These are phyloP conservation scores for Cepphus grylle DNA, from an alignment of 2,113 vertebrate genomes.

Conservation along the genomic window DNA sequence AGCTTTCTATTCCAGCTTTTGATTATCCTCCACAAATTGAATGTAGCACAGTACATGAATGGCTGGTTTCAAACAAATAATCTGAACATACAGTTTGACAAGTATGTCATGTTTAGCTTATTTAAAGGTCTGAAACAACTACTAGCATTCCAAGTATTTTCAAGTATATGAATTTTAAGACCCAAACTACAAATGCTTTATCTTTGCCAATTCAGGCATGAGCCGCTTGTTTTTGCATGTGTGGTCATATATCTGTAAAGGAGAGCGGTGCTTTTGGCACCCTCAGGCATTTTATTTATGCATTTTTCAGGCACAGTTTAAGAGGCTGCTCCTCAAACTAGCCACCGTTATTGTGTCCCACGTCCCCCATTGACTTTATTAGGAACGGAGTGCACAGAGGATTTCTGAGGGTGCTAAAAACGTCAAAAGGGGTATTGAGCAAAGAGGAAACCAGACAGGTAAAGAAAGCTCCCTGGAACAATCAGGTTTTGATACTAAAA, in stretches of 20 bases:
- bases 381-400: neutral
- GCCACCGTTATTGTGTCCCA: neutral
- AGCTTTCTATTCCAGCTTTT: conserved; percentile 11
- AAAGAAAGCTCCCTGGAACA: conserved; percentile 18
- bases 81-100: neutral
- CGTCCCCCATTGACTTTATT: neutral
- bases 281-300: neutral
- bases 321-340: neutral
- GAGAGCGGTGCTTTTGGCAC: neutral
- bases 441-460: neutral
- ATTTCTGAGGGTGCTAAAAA: conserved; percentile 36
- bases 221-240: neutral
- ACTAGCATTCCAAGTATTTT: neutral
- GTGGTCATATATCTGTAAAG: neutral
- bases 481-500: neutral
- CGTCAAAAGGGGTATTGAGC: neutral
- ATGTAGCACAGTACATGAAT: neutral
- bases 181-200: neutral
- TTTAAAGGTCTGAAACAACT: neutral
- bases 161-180: conserved; percentile 22
- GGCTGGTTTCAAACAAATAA: conserved; percentile 23
- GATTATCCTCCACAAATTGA: conserved; percentile 26
- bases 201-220: conserved; percentile 4
- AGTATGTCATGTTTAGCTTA: neutral
- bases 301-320: neutral